Evolutionary conservation across 2,797 vertebrate species (phyloP), one percentile per base, ranked within the genome.

Genomic region (Pelodytes ibericus): DNA sequence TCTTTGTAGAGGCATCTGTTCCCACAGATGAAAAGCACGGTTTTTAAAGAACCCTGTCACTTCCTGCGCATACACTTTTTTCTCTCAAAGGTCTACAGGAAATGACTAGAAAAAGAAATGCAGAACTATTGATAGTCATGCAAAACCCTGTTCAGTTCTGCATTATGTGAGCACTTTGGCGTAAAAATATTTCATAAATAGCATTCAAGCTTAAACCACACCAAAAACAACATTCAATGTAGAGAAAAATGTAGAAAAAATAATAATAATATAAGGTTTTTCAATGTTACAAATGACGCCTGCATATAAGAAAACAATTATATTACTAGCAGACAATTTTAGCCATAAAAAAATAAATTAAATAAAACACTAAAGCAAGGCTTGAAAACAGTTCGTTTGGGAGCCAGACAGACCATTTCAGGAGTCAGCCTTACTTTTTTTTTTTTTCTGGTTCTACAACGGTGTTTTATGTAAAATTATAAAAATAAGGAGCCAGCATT

Each of bases 61-160:
- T 91, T 90, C 81, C 83, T 87, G 80, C 36, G 2, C 67, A 68
- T 77, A 82, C 66, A 79, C 83, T 79, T 65, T 64, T 64, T 73
- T 85, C 81, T 86, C 66, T 73, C 39, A 61, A 72, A 79, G 71
- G 83, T 75, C 76, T 81, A 80, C 88, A 89, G 88, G 88, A 90
- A 91, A 88, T 89, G 81, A 86, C 83, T 83, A 89, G 88, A 88
- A 84, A 81, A 84, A 77, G 72, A 74, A 74, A 58, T 82, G 76
- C 78, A 79, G 83, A 86, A 89, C 84, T 87, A 88, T 84, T 85
- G 75, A 73, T 77, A 83, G 67, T 81, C 81, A 82, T 72, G 30
- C 83, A 82, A 85, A 89, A 83, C 80, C 84, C 75, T 80, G 81
- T 82, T 84, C 77, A n/a, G 81, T 78, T 80, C 81, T 78, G 82